These are phyloP conservation scores for Brachionichthys hirsutus DNA, from an alignment of 2,113 vertebrate genomes.

Conservation along the genomic window DNA sequence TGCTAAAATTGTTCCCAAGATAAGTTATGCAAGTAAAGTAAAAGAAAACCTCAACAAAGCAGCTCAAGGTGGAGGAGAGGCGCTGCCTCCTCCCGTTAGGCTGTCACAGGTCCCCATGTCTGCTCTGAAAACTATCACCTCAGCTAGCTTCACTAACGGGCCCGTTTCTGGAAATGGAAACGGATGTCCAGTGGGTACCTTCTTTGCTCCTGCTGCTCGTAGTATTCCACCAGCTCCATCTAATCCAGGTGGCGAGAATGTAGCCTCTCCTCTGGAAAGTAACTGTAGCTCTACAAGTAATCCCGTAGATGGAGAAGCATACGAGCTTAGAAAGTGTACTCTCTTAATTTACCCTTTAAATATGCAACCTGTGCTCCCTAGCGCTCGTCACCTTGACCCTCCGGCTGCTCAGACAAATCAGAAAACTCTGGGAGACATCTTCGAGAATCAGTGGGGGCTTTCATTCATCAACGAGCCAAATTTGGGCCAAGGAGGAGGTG, in stretches of 20 bases:
- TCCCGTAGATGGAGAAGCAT: slow-evolving; percentile 72
- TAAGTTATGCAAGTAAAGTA: slow-evolving; percentile 99
- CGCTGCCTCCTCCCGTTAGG: slow-evolving; percentile 81
- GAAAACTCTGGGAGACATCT: slow-evolving; percentile 97
- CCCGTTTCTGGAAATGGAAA: slow-evolving; percentile 88
- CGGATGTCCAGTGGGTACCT: slow-evolving; percentile 80
- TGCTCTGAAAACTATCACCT: slow-evolving; percentile 97
- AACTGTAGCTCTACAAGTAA: slow-evolving; percentile 71
- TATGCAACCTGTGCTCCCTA: slow-evolving; percentile 96
- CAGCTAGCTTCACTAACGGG: slow-evolving; percentile 93
- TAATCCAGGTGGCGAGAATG: slow-evolving; percentile 82
- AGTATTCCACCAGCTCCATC: slow-evolving; percentile 80
- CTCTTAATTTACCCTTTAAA: slow-evolving; percentile 95
- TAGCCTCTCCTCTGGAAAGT: slow-evolving; percentile 81
- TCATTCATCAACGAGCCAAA: slow-evolving; percentile 98
- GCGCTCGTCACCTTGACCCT: slow-evolving; percentile 85
- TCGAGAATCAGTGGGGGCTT: slow-evolving; percentile 99
- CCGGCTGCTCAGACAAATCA: slow-evolving; percentile 88
- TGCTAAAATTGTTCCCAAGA: slow-evolving; percentile 99
- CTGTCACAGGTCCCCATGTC: slow-evolving; percentile 97
- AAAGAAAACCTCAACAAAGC: slow-evolving; percentile 99
- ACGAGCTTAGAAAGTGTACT: slow-evolving; percentile 91
- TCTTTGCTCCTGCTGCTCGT: slow-evolving; percentile 88
- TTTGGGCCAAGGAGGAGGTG: slow-evolving; percentile 83
- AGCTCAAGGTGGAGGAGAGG: slow-evolving; percentile 82